Evolutionary conservation across 2,888 invertebrate species (phyloP).

Genomic region (Cryptops parisi): DNA sequence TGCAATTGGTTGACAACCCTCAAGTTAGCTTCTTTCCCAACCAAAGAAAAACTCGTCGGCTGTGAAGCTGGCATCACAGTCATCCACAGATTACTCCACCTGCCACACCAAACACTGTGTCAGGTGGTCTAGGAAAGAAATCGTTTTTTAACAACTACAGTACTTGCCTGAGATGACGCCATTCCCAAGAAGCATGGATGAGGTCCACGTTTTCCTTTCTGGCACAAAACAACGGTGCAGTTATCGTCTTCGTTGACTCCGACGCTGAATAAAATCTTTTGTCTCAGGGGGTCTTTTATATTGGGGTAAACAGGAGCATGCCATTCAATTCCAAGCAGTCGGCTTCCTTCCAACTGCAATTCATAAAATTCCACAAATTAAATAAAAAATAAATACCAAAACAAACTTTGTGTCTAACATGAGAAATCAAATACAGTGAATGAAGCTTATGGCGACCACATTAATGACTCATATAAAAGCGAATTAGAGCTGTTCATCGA

Average conservation of each 20-base stretch:
- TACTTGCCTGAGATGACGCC: too few relatives aligned
- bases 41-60: too few relatives aligned
- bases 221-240: constrained; percentile 17
- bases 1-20: too few relatives aligned
- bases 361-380: too few relatives aligned
- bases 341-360: constrained; percentile 19
- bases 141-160: too few relatives aligned
- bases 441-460: background rate
- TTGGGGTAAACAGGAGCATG: constrained; percentile 21
- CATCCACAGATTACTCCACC: too few relatives aligned
- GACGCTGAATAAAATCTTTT: constrained; percentile 20
- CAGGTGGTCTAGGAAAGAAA: too few relatives aligned
- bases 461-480: too few relatives aligned
- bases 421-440: background rate
- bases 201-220: constrained; percentile 10
- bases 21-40: background rate
- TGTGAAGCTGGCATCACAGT: too few relatives aligned
- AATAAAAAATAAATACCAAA: background rate
- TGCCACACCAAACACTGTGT: too few relatives aligned
- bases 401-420: too few relatives aligned
- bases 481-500: too few relatives aligned
- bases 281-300: constrained; percentile 19
- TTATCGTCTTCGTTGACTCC: constrained; percentile 16
- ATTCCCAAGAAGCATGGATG: constrained; percentile 1
- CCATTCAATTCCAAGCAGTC: constrained; percentile 20